phyloP scores from a whole-genome alignment of 2,797 vertebrate genomes.

The Sorex maritimensis region DNA sequence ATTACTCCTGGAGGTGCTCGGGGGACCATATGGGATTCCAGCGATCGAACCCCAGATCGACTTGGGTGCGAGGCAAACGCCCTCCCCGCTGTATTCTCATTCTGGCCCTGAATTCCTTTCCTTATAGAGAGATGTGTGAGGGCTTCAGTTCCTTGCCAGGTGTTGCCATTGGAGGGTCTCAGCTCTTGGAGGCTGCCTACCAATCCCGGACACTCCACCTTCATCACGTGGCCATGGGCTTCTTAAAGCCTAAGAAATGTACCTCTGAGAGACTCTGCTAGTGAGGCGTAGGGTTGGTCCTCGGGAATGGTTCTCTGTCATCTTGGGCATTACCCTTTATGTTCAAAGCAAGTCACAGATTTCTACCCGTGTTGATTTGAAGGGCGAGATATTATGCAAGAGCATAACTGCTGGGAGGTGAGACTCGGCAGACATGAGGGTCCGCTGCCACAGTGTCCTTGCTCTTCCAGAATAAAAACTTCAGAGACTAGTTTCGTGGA shows the following conservation, averaged over 20 bases:
- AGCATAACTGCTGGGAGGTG: neutral
- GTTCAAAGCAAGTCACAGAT: slow-evolving; percentile 17
- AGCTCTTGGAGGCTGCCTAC: neutral
- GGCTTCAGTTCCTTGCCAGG: neutral
- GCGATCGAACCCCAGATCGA: too few relatives aligned
- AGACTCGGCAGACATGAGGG: neutral
- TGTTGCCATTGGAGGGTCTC: neutral
- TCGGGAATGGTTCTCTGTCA: neutral
- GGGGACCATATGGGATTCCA: too few relatives aligned
- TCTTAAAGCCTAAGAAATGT: neutral
- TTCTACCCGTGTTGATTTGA: neutral
- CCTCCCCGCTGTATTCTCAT: too few relatives aligned
- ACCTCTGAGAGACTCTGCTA: neutral
- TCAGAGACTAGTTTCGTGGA: neutral
- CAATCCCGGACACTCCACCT: neutral
- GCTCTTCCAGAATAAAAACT: neutral
- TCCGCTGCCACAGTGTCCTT: neutral
- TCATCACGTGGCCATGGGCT: neutral
- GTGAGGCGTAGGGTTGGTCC: neutral
- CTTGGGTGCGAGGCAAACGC: too few relatives aligned
- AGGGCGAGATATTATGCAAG: neutral
- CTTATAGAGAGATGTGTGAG: neutral
- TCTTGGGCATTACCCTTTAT: neutral
- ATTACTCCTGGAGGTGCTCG: too few relatives aligned
- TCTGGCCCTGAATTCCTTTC: neutral